Evolutionary conservation across 2,113 vertebrate genomes (phyloP).

Genomic region (Damaliscus lunatus): DNA sequence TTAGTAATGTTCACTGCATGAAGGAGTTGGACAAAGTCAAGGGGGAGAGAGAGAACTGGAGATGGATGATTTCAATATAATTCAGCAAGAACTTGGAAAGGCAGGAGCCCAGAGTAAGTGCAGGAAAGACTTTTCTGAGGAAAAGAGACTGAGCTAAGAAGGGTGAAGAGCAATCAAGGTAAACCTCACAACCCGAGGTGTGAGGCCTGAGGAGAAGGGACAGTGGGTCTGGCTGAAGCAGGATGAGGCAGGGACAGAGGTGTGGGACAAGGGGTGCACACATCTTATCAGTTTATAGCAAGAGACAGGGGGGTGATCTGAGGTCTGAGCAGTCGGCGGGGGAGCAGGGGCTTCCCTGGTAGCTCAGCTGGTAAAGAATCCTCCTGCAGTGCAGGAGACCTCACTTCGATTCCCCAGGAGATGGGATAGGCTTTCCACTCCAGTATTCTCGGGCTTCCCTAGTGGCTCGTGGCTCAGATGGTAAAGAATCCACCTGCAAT

Average conservation of each 20-base stretch:
- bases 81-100: not conserved
- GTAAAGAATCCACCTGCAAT: not conserved
- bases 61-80: not conserved
- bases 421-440: not conserved
- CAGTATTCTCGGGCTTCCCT: not conserved
- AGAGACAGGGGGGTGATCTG: not conserved
- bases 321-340: not conserved
- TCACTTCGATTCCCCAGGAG: not conserved
- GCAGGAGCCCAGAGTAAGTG: not conserved
- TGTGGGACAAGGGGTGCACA: fast-evolving
- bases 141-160: not conserved
- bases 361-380: not conserved
- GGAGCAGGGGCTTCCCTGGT: not conserved
- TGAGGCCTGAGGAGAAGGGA: not conserved
- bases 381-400: not conserved
- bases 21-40: not conserved
- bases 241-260: not conserved
- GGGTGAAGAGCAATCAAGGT: not conserved
- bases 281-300: not conserved
- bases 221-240: not conserved
- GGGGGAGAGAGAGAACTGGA: not conserved
- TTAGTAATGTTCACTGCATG: not conserved
- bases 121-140: not conserved
- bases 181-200: not conserved
- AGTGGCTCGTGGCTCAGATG: not conserved